phyloP scores from a whole-genome alignment of 1,140 invertebrate species.

The Camponotus floridanus region DNA sequence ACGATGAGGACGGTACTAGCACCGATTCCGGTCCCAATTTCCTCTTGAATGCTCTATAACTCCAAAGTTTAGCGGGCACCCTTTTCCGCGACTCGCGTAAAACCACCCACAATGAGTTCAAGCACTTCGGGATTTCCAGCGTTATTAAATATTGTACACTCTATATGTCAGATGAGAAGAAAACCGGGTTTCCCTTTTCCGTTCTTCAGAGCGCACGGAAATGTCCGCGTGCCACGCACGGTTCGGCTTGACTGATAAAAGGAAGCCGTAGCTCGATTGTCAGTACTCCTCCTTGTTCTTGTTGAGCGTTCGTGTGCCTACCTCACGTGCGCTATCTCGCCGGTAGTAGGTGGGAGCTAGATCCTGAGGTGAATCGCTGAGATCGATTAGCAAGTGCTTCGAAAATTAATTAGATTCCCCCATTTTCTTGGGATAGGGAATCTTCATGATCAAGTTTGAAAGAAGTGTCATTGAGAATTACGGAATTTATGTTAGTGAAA shows the following conservation, averaged over 20 bases:
- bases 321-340: conserved; percentile 68
- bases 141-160: conserved; percentile 4
- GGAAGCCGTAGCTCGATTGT: conserved; percentile 61
- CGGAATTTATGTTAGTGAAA: not conserved
- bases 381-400: conserved; percentile 24
- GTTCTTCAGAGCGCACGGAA: conserved; percentile 15
- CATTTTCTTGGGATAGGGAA: not conserved
- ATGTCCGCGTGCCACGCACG: conserved; percentile 77
- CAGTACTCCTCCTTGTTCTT: conserved; percentile 47
- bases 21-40: not conserved
- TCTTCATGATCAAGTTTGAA: not conserved
- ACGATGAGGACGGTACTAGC: not conserved
- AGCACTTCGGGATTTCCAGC: conserved; percentile 36
- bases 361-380: conserved; percentile 47
- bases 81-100: not conserved
- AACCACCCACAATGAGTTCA: not conserved
- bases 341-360: conserved; percentile 55
- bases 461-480: not conserved
- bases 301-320: conserved; percentile 45
- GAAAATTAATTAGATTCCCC: conserved; percentile 18
- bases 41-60: not conserved
- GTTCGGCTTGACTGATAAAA: conserved; percentile 84
- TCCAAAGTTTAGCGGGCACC: not conserved
- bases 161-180: not conserved
- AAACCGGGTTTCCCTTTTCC: not conserved